Evolutionary conservation across 2,888 invertebrate species (phyloP).

Genomic region (Nomada hirtipes): DNA sequence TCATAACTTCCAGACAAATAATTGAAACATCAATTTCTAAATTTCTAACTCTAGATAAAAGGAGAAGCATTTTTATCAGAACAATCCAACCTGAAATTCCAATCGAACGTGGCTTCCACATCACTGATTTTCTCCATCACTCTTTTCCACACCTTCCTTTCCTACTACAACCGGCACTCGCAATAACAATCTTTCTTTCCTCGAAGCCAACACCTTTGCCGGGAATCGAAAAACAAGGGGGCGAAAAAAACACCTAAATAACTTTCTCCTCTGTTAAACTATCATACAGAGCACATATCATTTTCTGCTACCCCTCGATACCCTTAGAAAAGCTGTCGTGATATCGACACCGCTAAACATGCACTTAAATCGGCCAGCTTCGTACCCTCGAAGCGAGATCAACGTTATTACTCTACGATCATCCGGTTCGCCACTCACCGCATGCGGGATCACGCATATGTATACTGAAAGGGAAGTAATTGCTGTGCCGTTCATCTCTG

Average conservation of each 20-base stretch:
- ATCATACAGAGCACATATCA: conserved; percentile 60
- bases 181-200: too few species aligned
- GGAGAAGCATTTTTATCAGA: too few species aligned
- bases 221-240: too few species aligned
- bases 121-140: too few species aligned
- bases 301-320: conserved; percentile 68
- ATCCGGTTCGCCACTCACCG: conserved; percentile 62
- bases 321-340: conserved; percentile 68
- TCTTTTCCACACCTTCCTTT: too few species aligned
- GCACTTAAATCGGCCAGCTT: conserved; percentile 72
- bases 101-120: too few species aligned
- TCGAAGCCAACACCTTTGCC: too few species aligned
- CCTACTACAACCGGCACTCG: too few species aligned
- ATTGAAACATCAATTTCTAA: too few species aligned
- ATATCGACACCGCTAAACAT: conserved; percentile 76
- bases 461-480: conserved; percentile 60
- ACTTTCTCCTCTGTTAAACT: conserved; percentile 26
- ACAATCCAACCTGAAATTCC: too few species aligned
- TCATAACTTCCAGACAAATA: too few species aligned
- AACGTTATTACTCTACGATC: conserved; percentile 72
- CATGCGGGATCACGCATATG: conserved; percentile 57
- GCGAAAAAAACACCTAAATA: not conserved
- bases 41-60: too few species aligned
- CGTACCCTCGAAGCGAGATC: conserved; percentile 66
- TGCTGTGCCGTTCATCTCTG: conserved; percentile 35